Evolutionary conservation across 2,888 invertebrate species (phyloP).

Genomic region (Sylvicola fuscatus): DNA sequence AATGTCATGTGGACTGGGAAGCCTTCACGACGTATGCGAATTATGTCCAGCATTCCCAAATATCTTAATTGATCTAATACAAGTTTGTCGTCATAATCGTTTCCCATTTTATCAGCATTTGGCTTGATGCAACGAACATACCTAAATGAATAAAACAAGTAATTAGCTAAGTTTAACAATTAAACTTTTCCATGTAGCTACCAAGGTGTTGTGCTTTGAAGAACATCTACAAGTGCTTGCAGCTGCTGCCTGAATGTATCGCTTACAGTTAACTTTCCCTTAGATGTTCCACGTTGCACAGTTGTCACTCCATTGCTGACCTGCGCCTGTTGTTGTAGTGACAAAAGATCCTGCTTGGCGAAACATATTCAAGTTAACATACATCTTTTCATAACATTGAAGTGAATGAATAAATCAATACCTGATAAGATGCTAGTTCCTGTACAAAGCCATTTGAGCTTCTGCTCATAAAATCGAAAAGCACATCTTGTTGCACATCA

Average conservation of each 20-base stretch:
- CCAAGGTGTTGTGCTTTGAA: constrained; percentile 82
- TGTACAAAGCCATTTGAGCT: constrained; percentile 68
- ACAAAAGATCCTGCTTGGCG: constrained; percentile 27
- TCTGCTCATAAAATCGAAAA: constrained; percentile 72
- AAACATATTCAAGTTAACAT: constrained; percentile 8
- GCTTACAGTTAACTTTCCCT: constrained; percentile 75
- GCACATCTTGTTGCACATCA: constrained; percentile 81
- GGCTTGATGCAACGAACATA: constrained; percentile 87
- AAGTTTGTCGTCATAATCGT: constrained; percentile 56
- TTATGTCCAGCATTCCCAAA: constrained; percentile 84
- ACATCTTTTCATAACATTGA: too few relatives aligned
- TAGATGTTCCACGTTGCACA: constrained; percentile 65
- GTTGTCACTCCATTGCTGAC: constrained; percentile 19
- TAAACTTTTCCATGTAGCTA: constrained; percentile 31
- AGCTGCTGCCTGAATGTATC: constrained; percentile 77
- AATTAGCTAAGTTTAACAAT: background rate
- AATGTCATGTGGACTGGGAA: constrained; percentile 71
- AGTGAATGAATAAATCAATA: too few relatives aligned
- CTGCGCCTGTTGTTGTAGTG: constrained; percentile 21
- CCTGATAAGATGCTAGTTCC: constrained; percentile 49
- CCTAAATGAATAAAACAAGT: constrained; percentile 23
- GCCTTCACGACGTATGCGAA: constrained; percentile 74
- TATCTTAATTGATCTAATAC: constrained; percentile 77
- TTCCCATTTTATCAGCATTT: constrained; percentile 61
- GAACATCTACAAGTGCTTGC: constrained; percentile 70